These are phyloP conservation scores for Porites rus DNA, from an alignment of 92 coral and sea anemone genomes.

Conservation along the genomic window DNA sequence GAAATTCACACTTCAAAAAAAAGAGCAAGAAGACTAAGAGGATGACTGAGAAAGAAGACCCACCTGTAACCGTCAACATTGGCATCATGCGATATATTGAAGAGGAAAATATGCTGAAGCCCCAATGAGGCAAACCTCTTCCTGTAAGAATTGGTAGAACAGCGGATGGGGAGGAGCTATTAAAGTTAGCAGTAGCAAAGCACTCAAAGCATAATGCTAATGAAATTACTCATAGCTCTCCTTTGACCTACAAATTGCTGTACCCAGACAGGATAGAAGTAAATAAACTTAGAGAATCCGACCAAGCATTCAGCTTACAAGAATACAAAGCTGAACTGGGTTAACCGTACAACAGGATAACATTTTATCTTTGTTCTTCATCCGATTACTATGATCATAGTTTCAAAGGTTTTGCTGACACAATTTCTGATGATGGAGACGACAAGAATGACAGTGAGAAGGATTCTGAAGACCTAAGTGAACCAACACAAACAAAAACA, in stretches of 20 bases:
- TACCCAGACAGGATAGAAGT: conserved; percentile 66
- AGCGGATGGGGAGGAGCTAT: conserved; percentile 57
- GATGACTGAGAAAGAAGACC: neutral
- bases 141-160: conserved; percentile 65
- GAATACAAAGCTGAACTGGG: conserved; percentile 65
- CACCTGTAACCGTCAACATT: no score
- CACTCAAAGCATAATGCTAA: conserved; percentile 62
- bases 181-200: conserved; percentile 59
- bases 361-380: conserved; percentile 55
- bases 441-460: conserved; percentile 34
- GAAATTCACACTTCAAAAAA: conserved; percentile 37
- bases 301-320: conserved; percentile 51
- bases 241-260: conserved; percentile 45
- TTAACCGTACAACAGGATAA: conserved; percentile 64
- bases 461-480: conserved; percentile 37
- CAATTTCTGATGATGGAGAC: conserved; percentile 28
- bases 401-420: conserved; percentile 24
- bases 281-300: conserved; percentile 53
- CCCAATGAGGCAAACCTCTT: conserved; percentile 62
- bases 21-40: conserved; percentile 32
- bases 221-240: conserved; percentile 50
- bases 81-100: neutral
- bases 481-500: conserved; percentile 38
- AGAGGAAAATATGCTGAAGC: conserved; percentile 64
- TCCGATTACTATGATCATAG: conserved; percentile 47